Percentiles rank a stretch among this genome's conserved stretches.
Conservation (phyloP, 2,113 vertebrate genomes). For the Numenius arquata region DNA sequence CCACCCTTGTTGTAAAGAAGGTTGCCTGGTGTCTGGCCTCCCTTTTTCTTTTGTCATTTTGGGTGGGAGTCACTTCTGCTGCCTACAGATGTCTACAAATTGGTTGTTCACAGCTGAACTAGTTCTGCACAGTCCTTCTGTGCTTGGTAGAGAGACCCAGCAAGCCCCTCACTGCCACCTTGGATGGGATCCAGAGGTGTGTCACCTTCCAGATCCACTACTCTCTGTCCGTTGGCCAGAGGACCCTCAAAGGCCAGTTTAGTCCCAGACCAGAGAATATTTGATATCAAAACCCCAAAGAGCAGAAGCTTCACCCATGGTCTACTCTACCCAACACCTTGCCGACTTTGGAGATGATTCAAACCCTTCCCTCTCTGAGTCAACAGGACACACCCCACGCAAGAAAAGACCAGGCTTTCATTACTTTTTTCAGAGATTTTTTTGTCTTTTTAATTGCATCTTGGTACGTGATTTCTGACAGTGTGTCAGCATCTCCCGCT, state of each 20-base stretch:
- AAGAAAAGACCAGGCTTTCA: constrained; percentile 14
- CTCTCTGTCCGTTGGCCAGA: neutral
- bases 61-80: neutral
- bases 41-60: neutral
- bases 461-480: constrained; percentile 32
- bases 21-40: neutral
- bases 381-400: neutral
- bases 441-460: constrained; percentile 47
- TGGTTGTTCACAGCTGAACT: neutral
- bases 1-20: neutral
- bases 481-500: neutral
- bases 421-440: neutral
- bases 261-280: neutral
- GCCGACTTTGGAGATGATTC: neutral
- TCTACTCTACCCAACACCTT: neutral
- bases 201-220: neutral
- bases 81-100: neutral
- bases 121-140: neutral
- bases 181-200: neutral
- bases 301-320: neutral
- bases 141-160: neutral
- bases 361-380: neutral
- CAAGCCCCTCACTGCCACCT: neutral
- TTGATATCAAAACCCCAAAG: neutral
- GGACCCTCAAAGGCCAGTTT: neutral